Conservation (phyloP, 2,797 vertebrate species). For the Argentina silus region DNA sequence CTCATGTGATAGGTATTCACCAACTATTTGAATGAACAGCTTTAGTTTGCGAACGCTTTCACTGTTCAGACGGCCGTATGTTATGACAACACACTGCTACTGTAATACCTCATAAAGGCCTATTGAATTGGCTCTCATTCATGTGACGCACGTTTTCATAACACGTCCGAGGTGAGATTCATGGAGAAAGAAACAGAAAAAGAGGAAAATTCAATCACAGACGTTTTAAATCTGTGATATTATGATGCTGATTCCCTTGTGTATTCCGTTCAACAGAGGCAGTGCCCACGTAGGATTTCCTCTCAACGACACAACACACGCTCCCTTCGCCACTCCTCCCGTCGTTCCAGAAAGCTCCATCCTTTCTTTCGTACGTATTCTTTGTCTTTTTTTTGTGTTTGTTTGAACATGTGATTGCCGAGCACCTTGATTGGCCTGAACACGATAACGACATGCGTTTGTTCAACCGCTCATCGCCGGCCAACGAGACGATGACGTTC, state of each 20-base stretch:
- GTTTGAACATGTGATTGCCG: constrained; percentile 22
- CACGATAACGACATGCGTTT: constrained; percentile 46
- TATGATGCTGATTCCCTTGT: too few species aligned
- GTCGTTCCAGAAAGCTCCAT: background rate
- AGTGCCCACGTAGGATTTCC: background rate
- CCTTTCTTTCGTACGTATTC: background rate
- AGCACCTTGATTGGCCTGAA: constrained; percentile 34
- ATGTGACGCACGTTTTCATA: too few species aligned
- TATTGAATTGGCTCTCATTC: too few species aligned
- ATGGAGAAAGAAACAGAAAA: too few species aligned
- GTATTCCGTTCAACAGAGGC: background rate
- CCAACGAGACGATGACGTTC: constrained; percentile 57
- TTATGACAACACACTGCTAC: too few species aligned
- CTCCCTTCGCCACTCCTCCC: background rate
- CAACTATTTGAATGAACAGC: background rate
- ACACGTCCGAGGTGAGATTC: too few species aligned
- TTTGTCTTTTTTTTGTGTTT: constrained; percentile 14
- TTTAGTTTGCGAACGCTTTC: too few species aligned
- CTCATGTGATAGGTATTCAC: background rate
- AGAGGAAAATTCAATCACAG: too few species aligned
- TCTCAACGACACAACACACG: background rate
- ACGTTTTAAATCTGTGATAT: too few species aligned
- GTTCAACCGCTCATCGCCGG: constrained; percentile 44
- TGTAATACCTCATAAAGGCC: too few species aligned
- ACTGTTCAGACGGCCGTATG: too few species aligned